These are phyloP conservation scores for Uria aalge DNA, from an alignment of 2,113 vertebrate genomes.

Conservation along the genomic window DNA sequence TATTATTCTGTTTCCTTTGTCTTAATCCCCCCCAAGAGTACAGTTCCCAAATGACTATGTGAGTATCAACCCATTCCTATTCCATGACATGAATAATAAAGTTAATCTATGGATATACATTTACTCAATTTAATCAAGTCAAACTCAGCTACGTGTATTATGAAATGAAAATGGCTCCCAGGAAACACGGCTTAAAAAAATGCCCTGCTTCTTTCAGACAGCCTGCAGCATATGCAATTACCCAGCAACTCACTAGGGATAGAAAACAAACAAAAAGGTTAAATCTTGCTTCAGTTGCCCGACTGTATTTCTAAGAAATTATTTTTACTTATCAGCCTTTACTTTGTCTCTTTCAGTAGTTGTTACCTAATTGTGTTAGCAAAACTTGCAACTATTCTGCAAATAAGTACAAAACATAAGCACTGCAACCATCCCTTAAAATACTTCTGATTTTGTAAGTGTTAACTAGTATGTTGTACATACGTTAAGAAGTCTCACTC, in stretches of 20 bases:
- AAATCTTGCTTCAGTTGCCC: neutral
- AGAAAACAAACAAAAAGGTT: constrained; percentile 23
- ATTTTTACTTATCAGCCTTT: neutral
- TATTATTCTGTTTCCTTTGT: neutral
- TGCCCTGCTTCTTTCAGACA: neutral
- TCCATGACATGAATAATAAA: neutral
- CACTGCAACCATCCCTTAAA: neutral
- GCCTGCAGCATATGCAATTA: neutral
- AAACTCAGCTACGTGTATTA: neutral
- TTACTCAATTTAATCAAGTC: constrained; percentile 1
- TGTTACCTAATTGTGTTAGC: neutral
- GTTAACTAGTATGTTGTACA: neutral
- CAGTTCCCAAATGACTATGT: neutral
- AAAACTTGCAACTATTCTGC: neutral
- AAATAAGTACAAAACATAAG: neutral
- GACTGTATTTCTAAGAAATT: neutral
- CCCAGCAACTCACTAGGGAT: neutral
- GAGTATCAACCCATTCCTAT: neutral
- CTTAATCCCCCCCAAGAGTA: neutral
- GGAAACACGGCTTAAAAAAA: neutral
- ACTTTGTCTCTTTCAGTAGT: neutral
- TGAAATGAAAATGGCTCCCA: neutral
- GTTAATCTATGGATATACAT: neutral
- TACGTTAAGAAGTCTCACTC: neutral
- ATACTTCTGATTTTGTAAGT: neutral